Evolutionary conservation across 2,113 vertebrate species (phyloP).

Genomic region (Antechinus stuartii): DNA sequence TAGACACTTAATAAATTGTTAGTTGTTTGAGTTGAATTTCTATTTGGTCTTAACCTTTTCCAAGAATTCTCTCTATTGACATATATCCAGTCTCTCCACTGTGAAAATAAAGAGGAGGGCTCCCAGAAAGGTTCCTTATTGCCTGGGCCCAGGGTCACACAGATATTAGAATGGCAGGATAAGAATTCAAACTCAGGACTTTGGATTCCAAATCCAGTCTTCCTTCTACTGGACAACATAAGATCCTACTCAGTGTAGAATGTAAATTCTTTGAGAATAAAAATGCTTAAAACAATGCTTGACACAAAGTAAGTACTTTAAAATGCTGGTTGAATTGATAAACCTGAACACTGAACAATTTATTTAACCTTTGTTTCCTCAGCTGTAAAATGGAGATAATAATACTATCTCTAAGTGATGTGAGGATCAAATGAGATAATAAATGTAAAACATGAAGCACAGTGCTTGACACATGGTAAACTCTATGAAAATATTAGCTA

Average conservation of each 20-base stretch:
- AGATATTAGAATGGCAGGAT: not conserved
- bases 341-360: not conserved
- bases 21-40: not conserved
- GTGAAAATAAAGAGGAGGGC: not conserved
- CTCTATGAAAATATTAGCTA: no score
- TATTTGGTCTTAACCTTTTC: not conserved
- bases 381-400: no score
- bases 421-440: no score
- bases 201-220: not conserved
- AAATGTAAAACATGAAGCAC: no score
- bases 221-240: not conserved
- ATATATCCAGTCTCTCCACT: not conserved
- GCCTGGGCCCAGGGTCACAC: not conserved
- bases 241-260: not conserved
- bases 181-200: not conserved
- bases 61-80: not conserved
- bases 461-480: no score
- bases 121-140: not conserved
- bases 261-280: not conserved
- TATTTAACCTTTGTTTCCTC: not conserved
- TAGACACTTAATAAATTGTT: not conserved
- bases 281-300: not conserved
- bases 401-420: no score
- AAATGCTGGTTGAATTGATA: not conserved
- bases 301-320: not conserved